Evolutionary conservation across 1,140 invertebrate genomes (phyloP).

Genomic region (Drosophila melanica): DNA sequence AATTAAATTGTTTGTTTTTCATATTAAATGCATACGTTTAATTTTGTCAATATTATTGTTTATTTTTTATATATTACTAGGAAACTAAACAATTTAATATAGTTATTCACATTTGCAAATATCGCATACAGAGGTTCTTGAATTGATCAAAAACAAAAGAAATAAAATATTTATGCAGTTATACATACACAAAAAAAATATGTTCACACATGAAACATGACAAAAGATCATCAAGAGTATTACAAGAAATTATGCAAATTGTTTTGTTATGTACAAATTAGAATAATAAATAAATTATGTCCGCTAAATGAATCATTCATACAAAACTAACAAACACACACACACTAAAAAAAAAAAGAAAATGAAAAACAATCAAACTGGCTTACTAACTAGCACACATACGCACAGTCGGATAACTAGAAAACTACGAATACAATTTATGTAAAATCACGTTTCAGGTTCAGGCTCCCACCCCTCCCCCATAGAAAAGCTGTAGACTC

Average conservation of each 20-base stretch:
- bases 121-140: constrained; percentile 78
- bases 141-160: constrained; percentile 65
- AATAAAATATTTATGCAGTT: constrained; percentile 33
- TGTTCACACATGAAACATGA: constrained; percentile 70
- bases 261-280: constrained; percentile 70
- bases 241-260: constrained; percentile 49
- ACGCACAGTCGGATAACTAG: constrained; percentile 33
- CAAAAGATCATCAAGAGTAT: constrained; percentile 18
- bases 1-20: no score
- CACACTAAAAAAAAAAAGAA: no score
- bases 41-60: constrained; percentile 22
- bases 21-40: neutral
- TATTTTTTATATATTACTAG: constrained; percentile 34
- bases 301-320: constrained; percentile 64
- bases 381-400: constrained; percentile 15
- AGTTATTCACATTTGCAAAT: constrained; percentile 75
- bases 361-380: constrained; percentile 8
- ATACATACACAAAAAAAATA: constrained; percentile 13
- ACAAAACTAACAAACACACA: constrained; percentile 34
- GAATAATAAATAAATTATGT: constrained; percentile 77
- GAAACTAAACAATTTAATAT: constrained; percentile 61
- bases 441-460: constrained; percentile 76
- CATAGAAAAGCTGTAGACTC: neutral
- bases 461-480: constrained; percentile 9
- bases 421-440: constrained; percentile 76